A percentile compares a stretch with the other conserved stretches of the same genome.
Conservation (phyloP, 2,797 vertebrate species). For the Tadarida brasiliensis region DNA sequence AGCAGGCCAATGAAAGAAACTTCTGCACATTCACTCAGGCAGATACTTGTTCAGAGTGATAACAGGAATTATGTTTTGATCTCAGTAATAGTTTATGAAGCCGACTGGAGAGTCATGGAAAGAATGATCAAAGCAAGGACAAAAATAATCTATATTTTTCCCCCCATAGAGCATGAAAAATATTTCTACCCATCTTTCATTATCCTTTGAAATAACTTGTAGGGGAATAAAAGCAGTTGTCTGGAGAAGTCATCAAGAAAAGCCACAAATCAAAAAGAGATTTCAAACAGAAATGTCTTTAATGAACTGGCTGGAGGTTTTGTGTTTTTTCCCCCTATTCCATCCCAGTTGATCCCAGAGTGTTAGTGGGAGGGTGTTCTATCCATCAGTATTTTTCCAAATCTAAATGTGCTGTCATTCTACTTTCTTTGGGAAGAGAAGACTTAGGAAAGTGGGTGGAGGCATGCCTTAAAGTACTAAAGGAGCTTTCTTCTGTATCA, state of each 20-base stretch:
- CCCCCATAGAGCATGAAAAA: background rate
- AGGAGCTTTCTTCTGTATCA: background rate
- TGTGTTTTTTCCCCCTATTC: background rate
- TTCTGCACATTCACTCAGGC: slow-evolving; percentile 51
- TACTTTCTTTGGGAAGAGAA: slow-evolving; percentile 55
- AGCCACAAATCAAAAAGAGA: slow-evolving; percentile 73
- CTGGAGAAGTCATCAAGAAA: slow-evolving; percentile 77
- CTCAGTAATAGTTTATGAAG: slow-evolving; percentile 71
- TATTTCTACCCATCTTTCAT: slow-evolving; percentile 58
- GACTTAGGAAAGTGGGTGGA: slow-evolving; percentile 46
- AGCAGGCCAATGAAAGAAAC: slow-evolving; percentile 53
- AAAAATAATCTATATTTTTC: slow-evolving; percentile 64
- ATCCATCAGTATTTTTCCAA: slow-evolving; percentile 59
- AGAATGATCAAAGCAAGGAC: slow-evolving; percentile 73
- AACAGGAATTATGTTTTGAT: slow-evolving; percentile 68
- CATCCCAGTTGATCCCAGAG: slow-evolving; percentile 66
- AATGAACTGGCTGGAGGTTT: slow-evolving; percentile 64
- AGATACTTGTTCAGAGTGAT: slow-evolving; percentile 32
- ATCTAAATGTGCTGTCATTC: slow-evolving; percentile 68
- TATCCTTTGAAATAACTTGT: slow-evolving; percentile 58
- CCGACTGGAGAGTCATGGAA: slow-evolving; percentile 43
- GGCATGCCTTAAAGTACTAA: background rate
- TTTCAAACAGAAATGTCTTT: slow-evolving; percentile 79
- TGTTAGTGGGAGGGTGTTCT: slow-evolving; percentile 51
- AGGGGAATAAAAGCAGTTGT: slow-evolving; percentile 76